These are phyloP conservation scores for Mythimna lalbum DNA, from an alignment of 2,888 invertebrate species.

Conservation along the genomic window DNA sequence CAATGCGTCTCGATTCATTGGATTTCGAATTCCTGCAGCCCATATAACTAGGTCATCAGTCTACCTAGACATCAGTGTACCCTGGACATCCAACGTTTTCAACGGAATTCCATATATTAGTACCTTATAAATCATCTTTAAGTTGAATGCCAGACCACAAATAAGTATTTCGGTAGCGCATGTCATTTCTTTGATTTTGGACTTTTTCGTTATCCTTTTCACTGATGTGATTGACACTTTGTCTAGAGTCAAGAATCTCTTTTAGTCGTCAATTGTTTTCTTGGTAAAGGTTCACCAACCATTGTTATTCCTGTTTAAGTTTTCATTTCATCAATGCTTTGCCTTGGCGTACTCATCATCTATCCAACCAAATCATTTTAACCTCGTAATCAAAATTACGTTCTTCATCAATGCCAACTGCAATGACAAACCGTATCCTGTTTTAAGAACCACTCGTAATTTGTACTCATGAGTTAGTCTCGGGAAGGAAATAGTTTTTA, in stretches of 20 bases:
- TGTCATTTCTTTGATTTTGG: too few relatives aligned
- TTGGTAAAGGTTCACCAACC: neutral
- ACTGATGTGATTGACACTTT: too few relatives aligned
- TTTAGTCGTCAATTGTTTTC: neutral
- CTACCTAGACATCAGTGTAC: too few relatives aligned
- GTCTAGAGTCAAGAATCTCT: neutral
- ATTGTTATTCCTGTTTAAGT: too few relatives aligned
- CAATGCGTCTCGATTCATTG: too few relatives aligned
- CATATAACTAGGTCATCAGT: too few relatives aligned
- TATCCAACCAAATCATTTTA: slow-evolving; percentile 19
- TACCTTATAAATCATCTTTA: too few relatives aligned
- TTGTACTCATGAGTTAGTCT: slow-evolving; percentile 16
- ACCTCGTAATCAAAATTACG: slow-evolving; percentile 43
- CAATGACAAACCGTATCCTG: slow-evolving; percentile 58
- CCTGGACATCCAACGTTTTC: too few relatives aligned
- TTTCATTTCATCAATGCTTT: neutral
- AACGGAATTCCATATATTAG: neutral
- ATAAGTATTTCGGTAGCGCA: too few relatives aligned
- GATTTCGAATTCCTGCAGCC: too few relatives aligned
- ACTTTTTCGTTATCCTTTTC: too few relatives aligned
- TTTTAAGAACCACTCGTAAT: slow-evolving; percentile 31
- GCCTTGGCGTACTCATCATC: neutral
- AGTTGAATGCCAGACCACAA: too few relatives aligned
- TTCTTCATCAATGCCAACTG: slow-evolving; percentile 39
- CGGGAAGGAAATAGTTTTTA: slow-evolving; percentile 59